phyloP scores from a whole-genome alignment of 2,797 vertebrate species.

The Steatocranus sp. region DNA sequence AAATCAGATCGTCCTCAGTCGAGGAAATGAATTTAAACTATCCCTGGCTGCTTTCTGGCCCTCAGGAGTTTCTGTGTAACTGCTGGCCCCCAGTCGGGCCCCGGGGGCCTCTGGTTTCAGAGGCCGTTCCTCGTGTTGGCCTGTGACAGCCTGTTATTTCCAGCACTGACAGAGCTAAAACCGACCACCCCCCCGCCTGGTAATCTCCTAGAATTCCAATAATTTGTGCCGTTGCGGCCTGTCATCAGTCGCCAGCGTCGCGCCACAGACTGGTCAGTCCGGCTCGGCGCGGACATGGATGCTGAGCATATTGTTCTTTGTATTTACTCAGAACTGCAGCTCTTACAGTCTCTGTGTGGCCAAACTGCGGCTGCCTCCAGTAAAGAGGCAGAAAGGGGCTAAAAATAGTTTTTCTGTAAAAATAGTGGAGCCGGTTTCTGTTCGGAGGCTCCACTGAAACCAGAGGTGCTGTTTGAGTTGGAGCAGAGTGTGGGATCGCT shows the following conservation, averaged over 20 bases:
- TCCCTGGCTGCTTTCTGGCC: background rate
- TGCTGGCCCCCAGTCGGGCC: background rate
- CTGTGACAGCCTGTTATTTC: conserved; percentile 25
- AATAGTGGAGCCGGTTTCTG: conserved; percentile 25
- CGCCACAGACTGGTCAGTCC: conserved; percentile 33
- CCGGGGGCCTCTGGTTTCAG: background rate
- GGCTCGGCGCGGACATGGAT: background rate
- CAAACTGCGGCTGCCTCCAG: background rate
- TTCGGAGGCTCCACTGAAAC: conserved; percentile 34
- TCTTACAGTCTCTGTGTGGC: conserved; percentile 34
- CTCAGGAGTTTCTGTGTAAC: background rate
- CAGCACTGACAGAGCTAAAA: background rate
- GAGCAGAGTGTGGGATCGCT: conserved; percentile 36
- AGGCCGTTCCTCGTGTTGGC: background rate
- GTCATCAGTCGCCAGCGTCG: conserved; percentile 48
- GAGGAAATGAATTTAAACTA: background rate
- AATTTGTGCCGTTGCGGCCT: conserved; percentile 45
- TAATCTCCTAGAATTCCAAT: conserved; percentile 57
- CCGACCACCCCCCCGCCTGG: background rate
- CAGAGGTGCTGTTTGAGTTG: conserved; percentile 52
- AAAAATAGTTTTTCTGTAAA: conserved; percentile 44
- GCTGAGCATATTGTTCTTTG: conserved; percentile 31
- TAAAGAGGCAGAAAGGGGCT: conserved; percentile 1
- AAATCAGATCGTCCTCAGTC: background rate
- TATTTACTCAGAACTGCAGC: conserved; percentile 14